Conservation (phyloP, 1,140 invertebrate species). For the Penaeus chinensis region DNA sequence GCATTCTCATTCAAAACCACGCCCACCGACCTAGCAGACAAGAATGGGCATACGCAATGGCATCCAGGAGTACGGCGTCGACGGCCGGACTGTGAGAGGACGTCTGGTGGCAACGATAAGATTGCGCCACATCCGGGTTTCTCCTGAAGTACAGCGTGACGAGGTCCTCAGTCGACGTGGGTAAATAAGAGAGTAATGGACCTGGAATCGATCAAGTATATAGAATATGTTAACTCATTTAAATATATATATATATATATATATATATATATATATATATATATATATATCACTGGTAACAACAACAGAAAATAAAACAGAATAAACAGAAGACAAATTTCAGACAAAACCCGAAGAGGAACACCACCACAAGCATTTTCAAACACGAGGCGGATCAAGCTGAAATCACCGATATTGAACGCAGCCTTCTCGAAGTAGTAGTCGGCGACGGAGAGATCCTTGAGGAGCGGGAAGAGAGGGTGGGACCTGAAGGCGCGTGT, state of each 20-base stretch:
- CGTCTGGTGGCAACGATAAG: background rate
- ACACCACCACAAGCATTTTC: background rate
- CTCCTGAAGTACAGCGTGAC: constrained; percentile 21
- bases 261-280: no score
- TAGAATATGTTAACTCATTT: no score
- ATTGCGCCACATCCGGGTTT: constrained; percentile 4
- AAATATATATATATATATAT: no score
- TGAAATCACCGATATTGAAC: constrained; percentile 37
- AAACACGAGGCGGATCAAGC: background rate
- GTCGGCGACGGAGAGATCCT: constrained; percentile 35
- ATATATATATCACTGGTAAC: no score
- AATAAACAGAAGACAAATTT: no score
- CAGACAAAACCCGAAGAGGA: no score
- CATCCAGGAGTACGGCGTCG: constrained; percentile 38
- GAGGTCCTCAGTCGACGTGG: constrained; percentile 31
- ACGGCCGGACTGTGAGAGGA: constrained; percentile 4
- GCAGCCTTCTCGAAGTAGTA: constrained; percentile 33
- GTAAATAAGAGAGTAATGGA: constrained; percentile 28
- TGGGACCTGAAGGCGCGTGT: constrained; percentile 35
- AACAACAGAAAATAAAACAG: no score
- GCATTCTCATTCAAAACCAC: no score
- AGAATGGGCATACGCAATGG: constrained; percentile 32
- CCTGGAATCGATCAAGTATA: background rate
- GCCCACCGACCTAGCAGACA: constrained; percentile 28
- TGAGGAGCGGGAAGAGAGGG: constrained; percentile 27